Percentiles rank a stretch among this genome's conserved stretches.
Evolutionary conservation across 2,888 invertebrate species (phyloP).

Genomic region (Metalampra italica): DNA sequence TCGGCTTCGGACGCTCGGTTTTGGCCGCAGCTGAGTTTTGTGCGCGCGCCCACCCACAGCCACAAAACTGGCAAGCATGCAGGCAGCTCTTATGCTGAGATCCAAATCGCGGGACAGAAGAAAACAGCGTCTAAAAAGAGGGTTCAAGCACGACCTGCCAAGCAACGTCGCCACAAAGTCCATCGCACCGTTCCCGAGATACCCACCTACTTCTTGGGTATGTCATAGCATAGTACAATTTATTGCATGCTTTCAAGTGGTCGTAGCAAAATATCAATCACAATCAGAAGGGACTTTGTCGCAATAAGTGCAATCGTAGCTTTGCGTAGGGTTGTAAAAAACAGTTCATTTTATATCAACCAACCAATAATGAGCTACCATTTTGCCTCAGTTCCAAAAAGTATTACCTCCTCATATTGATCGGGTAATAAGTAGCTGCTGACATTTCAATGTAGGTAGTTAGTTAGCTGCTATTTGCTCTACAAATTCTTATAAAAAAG

Average conservation of each 20-base stretch:
- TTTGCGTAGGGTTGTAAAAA: too few species aligned
- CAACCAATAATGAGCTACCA: too few species aligned
- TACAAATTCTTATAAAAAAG: too few species aligned
- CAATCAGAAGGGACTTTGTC: too few species aligned
- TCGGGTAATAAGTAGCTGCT: too few species aligned
- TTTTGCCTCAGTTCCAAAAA: too few species aligned
- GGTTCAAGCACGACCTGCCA: slow-evolving; percentile 87
- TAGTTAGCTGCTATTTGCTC: too few species aligned
- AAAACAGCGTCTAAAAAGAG: slow-evolving; percentile 86
- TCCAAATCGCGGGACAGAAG: slow-evolving; percentile 91
- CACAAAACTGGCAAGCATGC: slow-evolving; percentile 86
- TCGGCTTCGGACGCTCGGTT: slow-evolving; percentile 10
- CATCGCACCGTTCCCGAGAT: slow-evolving; percentile 92
- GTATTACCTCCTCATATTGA: too few species aligned
- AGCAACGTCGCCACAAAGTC: slow-evolving; percentile 92
- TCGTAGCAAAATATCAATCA: background rate
- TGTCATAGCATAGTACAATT: slow-evolving; percentile 28
- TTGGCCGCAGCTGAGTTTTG: slow-evolving; percentile 40
- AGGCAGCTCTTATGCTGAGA: slow-evolving; percentile 95
- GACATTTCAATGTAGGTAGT: too few species aligned
- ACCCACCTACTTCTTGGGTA: slow-evolving; percentile 89
- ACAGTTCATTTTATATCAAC: too few species aligned
- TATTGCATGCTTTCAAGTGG: background rate
- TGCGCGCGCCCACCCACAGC: slow-evolving; percentile 44
- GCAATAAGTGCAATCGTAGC: too few species aligned